phyloP scores from a whole-genome alignment of 2,888 invertebrate species.

The Aphidius colemani region DNA sequence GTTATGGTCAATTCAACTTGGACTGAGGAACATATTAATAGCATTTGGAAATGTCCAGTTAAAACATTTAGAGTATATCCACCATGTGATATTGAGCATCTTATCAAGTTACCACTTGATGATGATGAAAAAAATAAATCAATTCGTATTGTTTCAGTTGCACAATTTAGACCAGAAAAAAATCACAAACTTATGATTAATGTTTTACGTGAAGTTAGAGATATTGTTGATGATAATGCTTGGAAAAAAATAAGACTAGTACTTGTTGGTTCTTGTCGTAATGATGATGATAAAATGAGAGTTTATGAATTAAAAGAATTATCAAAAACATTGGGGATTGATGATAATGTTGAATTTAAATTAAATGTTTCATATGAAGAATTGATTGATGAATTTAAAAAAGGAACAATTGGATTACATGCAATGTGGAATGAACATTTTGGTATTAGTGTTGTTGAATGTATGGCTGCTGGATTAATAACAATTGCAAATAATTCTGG shows the following conservation, averaged over 20 bases:
- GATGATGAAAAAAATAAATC: conserved; percentile 59
- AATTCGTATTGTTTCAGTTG: conserved; percentile 84
- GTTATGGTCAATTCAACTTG: conserved; percentile 96
- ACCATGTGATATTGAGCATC: conserved; percentile 84
- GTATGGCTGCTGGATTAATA: conserved; percentile 96
- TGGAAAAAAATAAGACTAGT: conserved; percentile 74
- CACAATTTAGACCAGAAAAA: conserved; percentile 97
- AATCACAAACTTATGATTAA: conserved; percentile 93
- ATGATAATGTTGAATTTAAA: conserved; percentile 84
- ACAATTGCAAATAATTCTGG: conserved; percentile 93
- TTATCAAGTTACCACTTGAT: conserved; percentile 64
- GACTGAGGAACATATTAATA: conserved; percentile 91
- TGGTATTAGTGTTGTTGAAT: conserved; percentile 96
- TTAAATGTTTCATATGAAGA: conserved; percentile 85
- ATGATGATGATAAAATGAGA: conserved; percentile 78
- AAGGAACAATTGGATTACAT: conserved; percentile 84
- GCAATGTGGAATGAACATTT: conserved; percentile 99
- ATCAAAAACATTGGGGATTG: conserved; percentile 80
- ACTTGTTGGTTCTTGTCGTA: conserved; percentile 89
- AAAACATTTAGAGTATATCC: conserved; percentile 85
- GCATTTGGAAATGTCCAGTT: conserved; percentile 74
- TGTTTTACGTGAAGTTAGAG: conserved; percentile 80
- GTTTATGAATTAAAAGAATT: conserved; percentile 83
- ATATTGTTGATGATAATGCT: conserved; percentile 70
- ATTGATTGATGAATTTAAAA: conserved; percentile 74